Percentiles rank a stretch among this genome's conserved stretches.
Evolutionary conservation across 2,888 invertebrate genomes (phyloP).

Genomic region (Sympetrum striolatum): DNA sequence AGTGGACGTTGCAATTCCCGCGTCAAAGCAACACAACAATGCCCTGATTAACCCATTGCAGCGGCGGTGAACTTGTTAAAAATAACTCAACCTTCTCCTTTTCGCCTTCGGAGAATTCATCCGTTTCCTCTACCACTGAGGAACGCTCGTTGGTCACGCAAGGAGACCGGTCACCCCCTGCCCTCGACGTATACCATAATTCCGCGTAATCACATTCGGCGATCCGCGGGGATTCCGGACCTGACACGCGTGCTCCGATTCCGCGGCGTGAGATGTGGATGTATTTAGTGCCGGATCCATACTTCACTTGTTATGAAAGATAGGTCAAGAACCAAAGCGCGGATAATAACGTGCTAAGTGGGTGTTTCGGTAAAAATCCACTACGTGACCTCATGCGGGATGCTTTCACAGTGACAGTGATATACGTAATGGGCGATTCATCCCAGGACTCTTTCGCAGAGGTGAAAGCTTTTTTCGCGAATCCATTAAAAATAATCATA

Average conservation of each 20-base stretch:
- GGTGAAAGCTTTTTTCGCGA: too few relatives aligned
- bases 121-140: constrained; percentile 14
- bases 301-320: neutral
- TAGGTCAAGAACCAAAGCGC: neutral
- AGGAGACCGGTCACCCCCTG: neutral
- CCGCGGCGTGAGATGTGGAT: neutral
- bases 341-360: too few relatives aligned
- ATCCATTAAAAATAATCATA: too few relatives aligned
- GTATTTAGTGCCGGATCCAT: neutral
- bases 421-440: too few relatives aligned
- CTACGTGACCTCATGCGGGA: too few relatives aligned
- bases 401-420: too few relatives aligned
- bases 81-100: constrained; percentile 26
- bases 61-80: constrained; percentile 15
- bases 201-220: neutral
- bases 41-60: constrained; percentile 35
- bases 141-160: constrained; percentile 24
- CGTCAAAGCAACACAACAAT: constrained; percentile 30
- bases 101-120: constrained; percentile 20
- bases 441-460: too few relatives aligned
- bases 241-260: neutral
- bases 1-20: constrained; percentile 16
- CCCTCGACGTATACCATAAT: neutral
- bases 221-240: neutral
- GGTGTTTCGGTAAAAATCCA: too few relatives aligned